These are phyloP conservation scores for Teleogryllus oceanicus DNA, from an alignment of 2,888 invertebrate genomes.

Conservation along the genomic window DNA sequence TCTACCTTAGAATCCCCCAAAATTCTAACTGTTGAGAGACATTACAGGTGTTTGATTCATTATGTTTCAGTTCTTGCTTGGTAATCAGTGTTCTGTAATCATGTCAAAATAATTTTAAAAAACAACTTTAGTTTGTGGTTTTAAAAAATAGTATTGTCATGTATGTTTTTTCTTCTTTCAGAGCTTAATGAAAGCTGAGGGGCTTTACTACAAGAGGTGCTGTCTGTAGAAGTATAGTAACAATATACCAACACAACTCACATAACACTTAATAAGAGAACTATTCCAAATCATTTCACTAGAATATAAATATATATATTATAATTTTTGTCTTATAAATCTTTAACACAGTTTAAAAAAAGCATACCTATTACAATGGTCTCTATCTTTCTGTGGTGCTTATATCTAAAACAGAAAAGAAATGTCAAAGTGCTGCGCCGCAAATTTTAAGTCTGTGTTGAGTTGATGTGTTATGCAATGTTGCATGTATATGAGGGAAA, in stretches of 20 bases:
- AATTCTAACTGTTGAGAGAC: too few species aligned
- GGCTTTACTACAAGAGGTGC: slow-evolving; percentile 26
- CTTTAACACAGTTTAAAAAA: slow-evolving; percentile 24
- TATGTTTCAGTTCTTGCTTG: too few species aligned
- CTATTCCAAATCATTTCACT: slow-evolving; percentile 23
- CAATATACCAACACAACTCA: slow-evolving; percentile 23
- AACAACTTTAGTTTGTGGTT: too few species aligned
- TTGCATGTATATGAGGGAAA: slow-evolving; percentile 11
- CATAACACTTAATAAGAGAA: slow-evolving; percentile 28
- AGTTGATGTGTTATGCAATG: slow-evolving; percentile 22
- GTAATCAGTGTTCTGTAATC: too few species aligned
- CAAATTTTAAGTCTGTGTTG: slow-evolving; percentile 3
- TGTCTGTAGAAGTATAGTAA: slow-evolving; percentile 30
- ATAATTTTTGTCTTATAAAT: slow-evolving; percentile 26
- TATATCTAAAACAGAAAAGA: slow-evolving; percentile 18
- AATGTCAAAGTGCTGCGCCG: neutral
- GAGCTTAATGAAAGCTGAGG: slow-evolving; percentile 38
- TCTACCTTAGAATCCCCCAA: too few species aligned
- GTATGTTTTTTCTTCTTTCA: slow-evolving; percentile 31
- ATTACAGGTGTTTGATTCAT: too few species aligned
- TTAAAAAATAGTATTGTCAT: neutral
- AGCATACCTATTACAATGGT: slow-evolving; percentile 24
- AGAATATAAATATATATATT: slow-evolving; percentile 23
- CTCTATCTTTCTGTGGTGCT: slow-evolving; percentile 32
- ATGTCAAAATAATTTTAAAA: too few species aligned